Conservation (phyloP, 2,797 vertebrate species). For the Merluccius polli region DNA sequence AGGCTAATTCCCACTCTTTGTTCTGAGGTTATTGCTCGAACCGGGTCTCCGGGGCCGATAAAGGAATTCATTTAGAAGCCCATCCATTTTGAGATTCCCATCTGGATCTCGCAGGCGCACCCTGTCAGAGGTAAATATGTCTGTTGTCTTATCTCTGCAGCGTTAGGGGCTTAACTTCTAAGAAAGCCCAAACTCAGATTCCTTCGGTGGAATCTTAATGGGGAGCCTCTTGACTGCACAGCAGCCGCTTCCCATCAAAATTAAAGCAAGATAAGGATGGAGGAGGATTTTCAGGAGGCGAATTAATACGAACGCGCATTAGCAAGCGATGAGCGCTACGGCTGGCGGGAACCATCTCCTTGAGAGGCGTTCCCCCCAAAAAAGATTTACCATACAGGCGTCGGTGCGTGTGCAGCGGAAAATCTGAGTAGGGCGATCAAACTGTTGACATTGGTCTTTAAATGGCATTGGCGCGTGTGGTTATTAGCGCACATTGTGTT, state of each 20-base stretch:
- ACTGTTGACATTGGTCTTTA: background rate
- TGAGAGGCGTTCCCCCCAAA: background rate
- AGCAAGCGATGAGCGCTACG: background rate
- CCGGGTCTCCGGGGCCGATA: constrained; percentile 58
- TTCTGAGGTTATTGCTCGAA: constrained; percentile 63
- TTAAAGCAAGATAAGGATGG: constrained; percentile 24
- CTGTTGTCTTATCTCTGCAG: constrained; percentile 67
- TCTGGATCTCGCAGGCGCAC: constrained; percentile 58
- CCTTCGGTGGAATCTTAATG: constrained; percentile 43
- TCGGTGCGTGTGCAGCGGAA: too few relatives aligned
- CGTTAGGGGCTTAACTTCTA: constrained; percentile 52
- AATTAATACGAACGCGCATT: constrained; percentile 33
- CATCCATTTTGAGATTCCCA: constrained; percentile 67
- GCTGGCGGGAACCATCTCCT: constrained; percentile 9
- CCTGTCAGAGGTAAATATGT: constrained; percentile 63
- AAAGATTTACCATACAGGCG: background rate
- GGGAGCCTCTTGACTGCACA: constrained; percentile 40
- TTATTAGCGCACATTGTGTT: too few relatives aligned
- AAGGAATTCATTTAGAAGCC: constrained; percentile 70
- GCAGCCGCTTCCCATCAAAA: constrained; percentile 26
- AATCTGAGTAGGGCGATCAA: background rate
- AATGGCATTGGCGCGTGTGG: too few relatives aligned
- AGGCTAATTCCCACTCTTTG: constrained; percentile 56
- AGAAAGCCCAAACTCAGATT: constrained; percentile 29
- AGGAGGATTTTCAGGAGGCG: constrained; percentile 31